phyloP scores from a whole-genome alignment of 1,140 invertebrate species.

The Sarcophaga peregrina region DNA sequence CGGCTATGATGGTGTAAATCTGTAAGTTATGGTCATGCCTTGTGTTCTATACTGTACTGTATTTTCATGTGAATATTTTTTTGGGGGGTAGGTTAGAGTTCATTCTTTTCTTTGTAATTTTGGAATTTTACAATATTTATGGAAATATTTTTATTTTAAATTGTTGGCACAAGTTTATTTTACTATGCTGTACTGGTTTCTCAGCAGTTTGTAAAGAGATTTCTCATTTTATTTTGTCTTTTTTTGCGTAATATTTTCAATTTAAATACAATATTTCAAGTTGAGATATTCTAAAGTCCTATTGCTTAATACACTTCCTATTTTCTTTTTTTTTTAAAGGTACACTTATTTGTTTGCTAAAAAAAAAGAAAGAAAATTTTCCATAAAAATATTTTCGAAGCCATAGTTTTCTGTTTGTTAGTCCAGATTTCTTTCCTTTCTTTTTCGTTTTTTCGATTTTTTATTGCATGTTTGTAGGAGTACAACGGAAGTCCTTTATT shows the following conservation, averaged over 20 bases:
- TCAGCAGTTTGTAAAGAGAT: no score
- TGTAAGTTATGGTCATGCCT: conserved; percentile 71
- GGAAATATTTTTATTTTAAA: background rate
- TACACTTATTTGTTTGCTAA: background rate
- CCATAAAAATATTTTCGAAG: background rate
- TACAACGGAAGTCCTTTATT: background rate
- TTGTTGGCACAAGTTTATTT: background rate
- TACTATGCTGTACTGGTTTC: background rate
- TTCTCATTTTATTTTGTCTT: no score
- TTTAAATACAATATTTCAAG: conserved; percentile 20
- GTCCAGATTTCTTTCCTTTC: background rate
- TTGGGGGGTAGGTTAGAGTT: no score
- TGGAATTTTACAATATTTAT: background rate
- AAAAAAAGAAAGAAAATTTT: background rate
- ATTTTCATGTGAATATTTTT: background rate
- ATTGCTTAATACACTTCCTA: background rate
- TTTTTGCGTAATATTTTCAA: background rate
- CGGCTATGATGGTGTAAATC: conserved; percentile 85
- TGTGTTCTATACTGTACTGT: background rate
- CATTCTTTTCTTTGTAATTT: no score
- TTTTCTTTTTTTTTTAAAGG: no score
- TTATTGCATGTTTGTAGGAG: no score
- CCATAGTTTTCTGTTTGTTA: conserved; percentile 1
- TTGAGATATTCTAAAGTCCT: background rate
- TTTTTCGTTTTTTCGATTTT: no score